Evolutionary conservation across 2,797 vertebrate species (phyloP), one percentile per base, ranked within the genome.

Genomic region (Glossophaga mutica): DNA sequence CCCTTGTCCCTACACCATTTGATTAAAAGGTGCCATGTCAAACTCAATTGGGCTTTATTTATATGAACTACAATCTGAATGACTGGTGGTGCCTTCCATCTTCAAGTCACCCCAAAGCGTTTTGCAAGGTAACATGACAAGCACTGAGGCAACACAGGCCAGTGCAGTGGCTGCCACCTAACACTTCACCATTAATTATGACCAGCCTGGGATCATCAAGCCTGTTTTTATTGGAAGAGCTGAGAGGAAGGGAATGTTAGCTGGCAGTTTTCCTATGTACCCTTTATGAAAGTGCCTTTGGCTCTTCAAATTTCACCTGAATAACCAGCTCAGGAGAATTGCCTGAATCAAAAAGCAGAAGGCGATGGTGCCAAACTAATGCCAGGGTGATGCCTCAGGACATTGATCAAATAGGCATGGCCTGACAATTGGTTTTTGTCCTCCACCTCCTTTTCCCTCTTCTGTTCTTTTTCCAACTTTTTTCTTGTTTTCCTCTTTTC

Each of bases 151-250:
- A 65, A 89, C 37, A 81, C 34, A 95, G 85, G 59, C 88, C 48
- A 87, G 84, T 57, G 32, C 62, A 93, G 55, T 39, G 85, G 92
- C 88, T 8, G 4, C 82, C 92, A 90, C 87, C 79, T 24, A 94
- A 88, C 89, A 90, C 67, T 87, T 95, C 68, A 88, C 84, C 96
- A 92, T 96, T 97, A 96, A 90, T 95, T 95, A 97, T 87, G 77
- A 90, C 82, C 73, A 96, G 68, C 55, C 90, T 82, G 62, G 78
- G 50, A 90, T 94, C 90, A 93, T 92, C 81, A 95, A 94, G 93
- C 73, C 50, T 98, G 81, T 95, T 97, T 97, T 97, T 97, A 92
- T 96, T 98, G 94, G 96, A 98, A 86, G 84, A 96, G 48, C 42
- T 37, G 70, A 95, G 82, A 90, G 81, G 91, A 74, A 96, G 93